A percentile compares a stretch with the other conserved stretches of the same genome.
Evolutionary conservation across 2,797 vertebrate species (phyloP).

Genomic region (Micrastur ruficollis): DNA sequence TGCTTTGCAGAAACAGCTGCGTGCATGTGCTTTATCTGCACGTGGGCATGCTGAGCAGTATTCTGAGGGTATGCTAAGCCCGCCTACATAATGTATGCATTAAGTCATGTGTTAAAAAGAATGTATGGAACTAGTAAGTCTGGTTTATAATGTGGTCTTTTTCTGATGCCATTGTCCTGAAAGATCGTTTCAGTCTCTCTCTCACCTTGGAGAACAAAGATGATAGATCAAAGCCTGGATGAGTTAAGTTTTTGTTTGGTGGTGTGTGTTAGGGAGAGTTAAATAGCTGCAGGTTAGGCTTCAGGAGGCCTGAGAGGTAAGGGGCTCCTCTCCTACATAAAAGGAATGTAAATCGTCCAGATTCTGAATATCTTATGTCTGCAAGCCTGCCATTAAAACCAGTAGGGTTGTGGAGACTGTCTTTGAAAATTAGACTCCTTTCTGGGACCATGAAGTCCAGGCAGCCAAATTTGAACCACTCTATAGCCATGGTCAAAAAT

Average conservation of each 20-base stretch:
- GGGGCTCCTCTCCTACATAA: not conserved
- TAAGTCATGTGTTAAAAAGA: not conserved
- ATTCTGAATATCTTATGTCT: not conserved
- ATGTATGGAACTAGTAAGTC: conserved; percentile 4
- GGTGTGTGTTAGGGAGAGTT: not conserved
- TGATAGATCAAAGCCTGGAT: conserved; percentile 25
- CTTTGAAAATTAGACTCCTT: not conserved
- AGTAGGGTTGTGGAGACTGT: not conserved
- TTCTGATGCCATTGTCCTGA: not conserved
- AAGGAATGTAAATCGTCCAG: not conserved
- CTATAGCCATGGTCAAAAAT: not conserved
- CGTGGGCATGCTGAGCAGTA: not conserved
- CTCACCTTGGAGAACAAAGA: conserved; percentile 42
- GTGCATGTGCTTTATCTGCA: not conserved
- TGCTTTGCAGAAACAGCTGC: not conserved
- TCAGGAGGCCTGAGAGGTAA: not conserved
- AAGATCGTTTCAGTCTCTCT: not conserved
- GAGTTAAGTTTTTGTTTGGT: not conserved
- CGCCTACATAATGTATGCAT: not conserved
- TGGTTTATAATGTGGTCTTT: not conserved
- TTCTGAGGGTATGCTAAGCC: not conserved
- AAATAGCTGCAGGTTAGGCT: not conserved
- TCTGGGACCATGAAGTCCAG: not conserved
- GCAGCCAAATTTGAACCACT: not conserved
- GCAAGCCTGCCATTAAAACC: not conserved